Evolutionary conservation across 2,888 invertebrate species (phyloP), one percentile per base, ranked within the genome.

Genomic region (Athripsodes cinereus): DNA sequence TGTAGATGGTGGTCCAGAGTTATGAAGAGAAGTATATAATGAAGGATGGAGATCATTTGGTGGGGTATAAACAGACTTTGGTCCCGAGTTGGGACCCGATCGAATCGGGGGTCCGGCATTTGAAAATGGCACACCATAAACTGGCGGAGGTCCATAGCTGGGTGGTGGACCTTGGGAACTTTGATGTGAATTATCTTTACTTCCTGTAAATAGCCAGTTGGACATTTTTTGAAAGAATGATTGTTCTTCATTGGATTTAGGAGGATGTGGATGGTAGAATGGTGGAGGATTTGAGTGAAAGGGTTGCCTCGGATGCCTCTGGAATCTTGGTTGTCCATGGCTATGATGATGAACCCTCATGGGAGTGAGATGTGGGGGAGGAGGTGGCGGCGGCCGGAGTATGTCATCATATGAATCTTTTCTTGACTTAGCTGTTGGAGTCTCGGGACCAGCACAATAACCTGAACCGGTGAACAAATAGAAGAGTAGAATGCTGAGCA

Each of bases 121-220:
- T 51, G 26, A 40, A 19, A 46, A 8, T 20, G 63, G 51, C 19
- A 53, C 50, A 13, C 34, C 53, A 31, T 60, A 44, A 21, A 63
- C 16, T 35, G 61, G 55, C 13, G 65, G 65, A 55, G 66, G 62
- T 50, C 62, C 64, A 53, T 57, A 62, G 1, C 47, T 20, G 2
- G 62, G 26, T 21, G 51, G 58, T 5, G 57, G 56, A 18, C 21
- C 52, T 0, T 52, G 46, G 44, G 55, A 52, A 1, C 22, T 47
- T 31, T 6, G 31, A 6, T 31, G 31, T 1, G 49, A 20, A 55
- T 58, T n/a, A 58, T 35, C 16, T 59, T 70, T 68, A 1, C 71
- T 75, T 1, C 81, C 79, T 1, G 85, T 80, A 65, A 82, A 83
- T 1, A 85, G 69, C 85, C 84, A 85, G 46, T 74, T 78, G 26